Evolutionary conservation across 2,113 vertebrate species (phyloP).

Genomic region (Microcebus ravelobensis): DNA sequence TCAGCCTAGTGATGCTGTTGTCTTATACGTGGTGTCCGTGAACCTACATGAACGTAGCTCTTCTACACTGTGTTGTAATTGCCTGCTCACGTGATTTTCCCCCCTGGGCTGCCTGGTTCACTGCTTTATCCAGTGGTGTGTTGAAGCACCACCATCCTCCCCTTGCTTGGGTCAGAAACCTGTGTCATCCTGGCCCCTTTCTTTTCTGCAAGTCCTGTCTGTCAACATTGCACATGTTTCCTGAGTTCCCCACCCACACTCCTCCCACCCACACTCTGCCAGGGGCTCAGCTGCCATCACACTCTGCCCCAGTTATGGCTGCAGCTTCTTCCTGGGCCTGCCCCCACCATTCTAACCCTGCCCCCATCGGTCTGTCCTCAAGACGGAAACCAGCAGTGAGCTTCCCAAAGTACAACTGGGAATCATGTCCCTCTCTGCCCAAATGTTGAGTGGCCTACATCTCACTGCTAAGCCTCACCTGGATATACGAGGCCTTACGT

Average conservation of each 20-base stretch:
- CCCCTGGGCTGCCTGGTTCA: neutral
- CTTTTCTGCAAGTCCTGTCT: neutral
- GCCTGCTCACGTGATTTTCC: neutral
- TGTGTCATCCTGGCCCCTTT: neutral
- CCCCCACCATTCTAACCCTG: accelerated
- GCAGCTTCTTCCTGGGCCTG: neutral
- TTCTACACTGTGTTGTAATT: neutral
- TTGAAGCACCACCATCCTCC: neutral
- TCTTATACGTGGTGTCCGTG: neutral
- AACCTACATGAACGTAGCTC: neutral
- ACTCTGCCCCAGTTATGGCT: neutral
- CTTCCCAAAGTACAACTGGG: neutral
- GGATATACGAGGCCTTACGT: neutral
- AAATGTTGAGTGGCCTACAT: neutral
- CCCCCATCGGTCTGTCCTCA: too few relatives aligned
- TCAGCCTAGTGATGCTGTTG: neutral
- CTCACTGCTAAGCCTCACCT: neutral
- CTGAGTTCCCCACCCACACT: neutral
- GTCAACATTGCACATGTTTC: neutral
- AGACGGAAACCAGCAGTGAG: neutral
- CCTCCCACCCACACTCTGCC: accelerated
- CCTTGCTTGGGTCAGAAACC: neutral
- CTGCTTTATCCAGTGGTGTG: neutral
- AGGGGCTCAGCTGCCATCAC: too few relatives aligned
- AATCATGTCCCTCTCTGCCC: neutral